These are phyloP conservation scores for Clepsis dumicolana DNA, from an alignment of 2,888 invertebrate genomes.

Conservation along the genomic window DNA sequence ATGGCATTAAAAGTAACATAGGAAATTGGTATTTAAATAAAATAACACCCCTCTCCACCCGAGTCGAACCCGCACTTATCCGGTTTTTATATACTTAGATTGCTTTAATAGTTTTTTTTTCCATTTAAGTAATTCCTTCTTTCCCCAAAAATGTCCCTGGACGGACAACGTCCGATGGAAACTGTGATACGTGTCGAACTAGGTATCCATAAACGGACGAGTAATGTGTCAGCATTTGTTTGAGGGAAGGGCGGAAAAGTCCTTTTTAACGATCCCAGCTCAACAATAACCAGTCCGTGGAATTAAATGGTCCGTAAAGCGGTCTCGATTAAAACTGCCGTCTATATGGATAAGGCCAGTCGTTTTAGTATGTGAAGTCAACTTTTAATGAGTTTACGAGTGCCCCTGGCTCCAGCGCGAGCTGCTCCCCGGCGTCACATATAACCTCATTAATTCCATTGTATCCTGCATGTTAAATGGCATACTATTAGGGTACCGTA, in stretches of 20 bases:
- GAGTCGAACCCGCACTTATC: too few species aligned
- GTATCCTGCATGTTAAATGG: constrained; percentile 46
- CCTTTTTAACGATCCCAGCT: constrained; percentile 79
- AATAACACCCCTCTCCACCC: too few species aligned
- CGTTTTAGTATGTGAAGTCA: constrained; percentile 74
- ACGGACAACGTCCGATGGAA: neutral
- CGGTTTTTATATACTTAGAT: too few species aligned
- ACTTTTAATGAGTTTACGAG: constrained; percentile 84
- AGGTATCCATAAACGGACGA: neutral
- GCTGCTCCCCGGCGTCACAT: constrained; percentile 60
- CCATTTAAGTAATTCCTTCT: too few species aligned
- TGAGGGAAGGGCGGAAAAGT: constrained; percentile 53
- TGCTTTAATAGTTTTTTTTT: neutral
- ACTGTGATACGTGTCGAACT: constrained; percentile 11
- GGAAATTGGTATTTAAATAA: too few species aligned
- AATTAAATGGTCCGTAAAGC: constrained; percentile 80
- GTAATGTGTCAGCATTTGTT: constrained; percentile 21
- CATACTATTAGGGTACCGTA: constrained; percentile 36
- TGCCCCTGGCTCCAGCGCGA: constrained; percentile 49
- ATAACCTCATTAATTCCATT: constrained; percentile 57
- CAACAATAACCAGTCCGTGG: constrained; percentile 77
- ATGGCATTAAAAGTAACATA: too few species aligned
- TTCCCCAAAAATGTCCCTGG: neutral
- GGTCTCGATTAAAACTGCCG: constrained; percentile 81
- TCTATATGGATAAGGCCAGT: constrained; percentile 76